Conservation (phyloP, 2,113 vertebrate genomes). For the Orthochromis malagaraziensis region DNA sequence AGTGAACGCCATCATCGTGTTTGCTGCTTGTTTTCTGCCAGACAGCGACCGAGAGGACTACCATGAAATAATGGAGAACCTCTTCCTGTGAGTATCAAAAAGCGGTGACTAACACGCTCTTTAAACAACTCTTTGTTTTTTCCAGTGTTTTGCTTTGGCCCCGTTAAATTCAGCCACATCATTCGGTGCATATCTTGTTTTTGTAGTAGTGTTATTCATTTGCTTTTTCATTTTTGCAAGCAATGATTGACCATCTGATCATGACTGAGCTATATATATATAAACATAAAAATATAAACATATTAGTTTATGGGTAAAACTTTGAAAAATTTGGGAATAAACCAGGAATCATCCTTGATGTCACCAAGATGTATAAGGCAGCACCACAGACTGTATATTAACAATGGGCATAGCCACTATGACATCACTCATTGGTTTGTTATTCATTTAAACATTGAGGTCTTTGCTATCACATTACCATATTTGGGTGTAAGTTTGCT, state of each 20-base stretch:
- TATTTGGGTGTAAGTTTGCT: not conserved
- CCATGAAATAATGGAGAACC: constrained; percentile 98
- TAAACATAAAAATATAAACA: not conserved
- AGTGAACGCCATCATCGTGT: constrained; percentile 96
- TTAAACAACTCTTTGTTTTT: not conserved
- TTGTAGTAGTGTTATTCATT: not conserved
- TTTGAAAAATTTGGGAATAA: not conserved
- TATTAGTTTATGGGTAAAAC: not conserved
- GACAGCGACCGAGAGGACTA: constrained; percentile 94
- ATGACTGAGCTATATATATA: not conserved
- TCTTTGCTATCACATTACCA: not conserved
- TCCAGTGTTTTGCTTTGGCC: not conserved
- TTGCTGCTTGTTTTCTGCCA: constrained; percentile 95
- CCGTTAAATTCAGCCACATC: not conserved
- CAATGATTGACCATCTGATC: not conserved
- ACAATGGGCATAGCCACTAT: not conserved
- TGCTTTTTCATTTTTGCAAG: not conserved
- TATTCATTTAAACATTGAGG: not conserved
- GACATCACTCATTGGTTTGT: not conserved
- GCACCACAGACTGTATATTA: not conserved
- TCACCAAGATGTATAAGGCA: not conserved
- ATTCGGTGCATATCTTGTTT: not conserved
- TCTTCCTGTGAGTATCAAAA: constrained; percentile 90
- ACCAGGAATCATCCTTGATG: not conserved
- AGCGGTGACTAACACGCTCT: not conserved